Base-by-base conservation (phyloP, 2,797 vertebrate genomes). In the Onychomys torridus region DNA sequence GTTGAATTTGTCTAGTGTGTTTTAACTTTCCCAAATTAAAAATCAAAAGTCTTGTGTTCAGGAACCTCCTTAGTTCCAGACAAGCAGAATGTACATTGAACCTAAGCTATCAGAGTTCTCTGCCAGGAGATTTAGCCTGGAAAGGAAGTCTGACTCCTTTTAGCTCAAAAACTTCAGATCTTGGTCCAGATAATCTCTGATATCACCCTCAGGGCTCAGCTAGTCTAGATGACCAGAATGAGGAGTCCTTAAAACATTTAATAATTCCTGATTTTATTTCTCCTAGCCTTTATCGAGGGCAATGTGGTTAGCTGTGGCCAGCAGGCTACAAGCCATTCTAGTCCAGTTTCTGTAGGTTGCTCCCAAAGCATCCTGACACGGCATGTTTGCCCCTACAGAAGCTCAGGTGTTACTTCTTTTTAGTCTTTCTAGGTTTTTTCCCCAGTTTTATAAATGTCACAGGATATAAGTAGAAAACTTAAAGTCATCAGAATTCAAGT, bases 401-500 rank as follows among this genome's bases (percentile, higher is more conserved):
- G 55, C 52, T 59, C 37, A 69, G 63, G 40, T 82, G 25, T 77
- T 85, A 19, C n/a, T 92, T 7, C 25, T 69, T 90, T 89, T 92
- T 59, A 92, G 90, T 52, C 1, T 82, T 94, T 81, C 77, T 55
- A 59, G 75, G 52, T 73, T 73, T 77, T n/a, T 65, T 79, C 59
- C 81, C 27, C 17, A 71, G 52, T 65, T 93, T 89, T 81, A 65
- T 37, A 52, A 90, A 89, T 61, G 23, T 91, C 92, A 91, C 4
- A 57, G 85, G 71, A 91, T 52, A 84, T 69, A 78, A 79, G 75
- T 61, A 75, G 78, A 85, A 91, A 57, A 2, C 40, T 34, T 85
- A 75, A 61, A 79, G n/a, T 91, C 89, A 65, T 91, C 85, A 73
- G 71, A 75, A 82, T 82, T 91, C 57, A 55, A 67, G 16, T 75